These are phyloP conservation scores for Danionella dracula DNA, from an alignment of 2,797 vertebrate genomes.

Conservation along the genomic window DNA sequence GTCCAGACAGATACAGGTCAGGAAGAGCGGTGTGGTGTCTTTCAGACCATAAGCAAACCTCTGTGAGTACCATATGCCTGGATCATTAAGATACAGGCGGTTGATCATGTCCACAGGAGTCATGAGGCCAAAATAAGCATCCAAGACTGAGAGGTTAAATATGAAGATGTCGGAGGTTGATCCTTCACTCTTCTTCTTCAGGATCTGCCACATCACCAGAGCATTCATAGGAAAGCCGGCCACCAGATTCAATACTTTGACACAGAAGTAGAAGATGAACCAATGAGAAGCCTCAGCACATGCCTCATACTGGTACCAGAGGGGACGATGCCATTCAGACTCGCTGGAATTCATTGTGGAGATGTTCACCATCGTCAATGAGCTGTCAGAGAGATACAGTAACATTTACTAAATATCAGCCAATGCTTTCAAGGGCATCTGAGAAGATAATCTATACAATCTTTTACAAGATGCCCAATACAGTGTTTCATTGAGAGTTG, in stretches of 20 bases:
- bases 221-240: constrained; percentile 64
- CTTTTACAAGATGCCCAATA: too few relatives aligned
- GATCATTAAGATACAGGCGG: constrained; percentile 53
- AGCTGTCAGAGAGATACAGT: background rate
- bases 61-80: constrained; percentile 58
- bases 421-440: too few relatives aligned
- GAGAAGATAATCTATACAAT: too few relatives aligned
- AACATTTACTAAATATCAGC: too few relatives aligned
- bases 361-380: constrained; percentile 16
- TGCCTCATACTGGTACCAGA: constrained; percentile 58
- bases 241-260: constrained; percentile 64
- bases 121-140: constrained; percentile 68
- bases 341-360: constrained; percentile 22
- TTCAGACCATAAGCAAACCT: constrained; percentile 68
- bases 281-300: constrained; percentile 57
- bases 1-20: constrained; percentile 70
- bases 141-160: constrained; percentile 65
- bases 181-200: constrained; percentile 42
- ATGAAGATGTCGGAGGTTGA: constrained; percentile 68
- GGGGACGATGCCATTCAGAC: constrained; percentile 8
- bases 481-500: too few relatives aligned
- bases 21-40: constrained; percentile 61
- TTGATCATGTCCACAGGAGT: constrained; percentile 62
- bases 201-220: constrained; percentile 67
- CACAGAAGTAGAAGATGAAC: constrained; percentile 63